Evolutionary conservation across 1,140 invertebrate genomes (phyloP).

Genomic region (Carcinoscorpius rotundicauda): DNA sequence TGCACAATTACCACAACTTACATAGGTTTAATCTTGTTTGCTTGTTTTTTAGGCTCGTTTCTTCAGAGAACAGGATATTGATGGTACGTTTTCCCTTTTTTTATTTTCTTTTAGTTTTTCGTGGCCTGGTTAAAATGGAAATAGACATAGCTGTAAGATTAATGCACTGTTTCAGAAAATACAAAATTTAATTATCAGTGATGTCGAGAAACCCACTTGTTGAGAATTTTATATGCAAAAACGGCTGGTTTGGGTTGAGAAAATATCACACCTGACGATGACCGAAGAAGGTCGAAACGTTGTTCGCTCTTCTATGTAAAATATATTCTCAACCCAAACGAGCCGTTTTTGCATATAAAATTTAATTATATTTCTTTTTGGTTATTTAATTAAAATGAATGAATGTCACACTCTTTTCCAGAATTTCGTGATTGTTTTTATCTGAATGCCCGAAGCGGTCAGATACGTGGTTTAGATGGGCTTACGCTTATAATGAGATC

Average conservation of each 20-base stretch:
- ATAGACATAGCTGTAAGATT: neutral
- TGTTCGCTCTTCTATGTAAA: neutral
- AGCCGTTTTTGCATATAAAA: too few relatives aligned
- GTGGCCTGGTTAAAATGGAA: neutral
- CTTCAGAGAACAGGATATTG: conserved; percentile 27
- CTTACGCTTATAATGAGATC: conserved; percentile 88
- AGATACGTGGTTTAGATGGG: conserved; percentile 76
- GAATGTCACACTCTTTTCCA: conserved; percentile 15
- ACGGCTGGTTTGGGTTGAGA: too few relatives aligned
- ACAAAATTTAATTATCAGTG: neutral
- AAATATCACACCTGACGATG: too few relatives aligned
- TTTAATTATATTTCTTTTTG: neutral
- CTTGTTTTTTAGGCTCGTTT: conserved; percentile 22
- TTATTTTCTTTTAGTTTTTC: neutral
- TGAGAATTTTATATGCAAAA: too few relatives aligned
- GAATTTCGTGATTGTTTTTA: conserved; percentile 28
- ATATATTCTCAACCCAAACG: too few relatives aligned
- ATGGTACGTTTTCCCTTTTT: conserved; percentile 11
- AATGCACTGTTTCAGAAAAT: neutral
- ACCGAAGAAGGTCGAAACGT: neutral
- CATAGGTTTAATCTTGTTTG: too few relatives aligned
- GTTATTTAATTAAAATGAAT: neutral
- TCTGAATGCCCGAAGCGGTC: conserved; percentile 71
- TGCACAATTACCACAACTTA: too few relatives aligned
- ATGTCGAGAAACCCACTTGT: too few relatives aligned